Percentiles rank a stretch among this genome's conserved stretches.
These are phyloP conservation scores for Protomyctophum bolini DNA, from an alignment of 2,113 vertebrate species.

Conservation along the genomic window DNA sequence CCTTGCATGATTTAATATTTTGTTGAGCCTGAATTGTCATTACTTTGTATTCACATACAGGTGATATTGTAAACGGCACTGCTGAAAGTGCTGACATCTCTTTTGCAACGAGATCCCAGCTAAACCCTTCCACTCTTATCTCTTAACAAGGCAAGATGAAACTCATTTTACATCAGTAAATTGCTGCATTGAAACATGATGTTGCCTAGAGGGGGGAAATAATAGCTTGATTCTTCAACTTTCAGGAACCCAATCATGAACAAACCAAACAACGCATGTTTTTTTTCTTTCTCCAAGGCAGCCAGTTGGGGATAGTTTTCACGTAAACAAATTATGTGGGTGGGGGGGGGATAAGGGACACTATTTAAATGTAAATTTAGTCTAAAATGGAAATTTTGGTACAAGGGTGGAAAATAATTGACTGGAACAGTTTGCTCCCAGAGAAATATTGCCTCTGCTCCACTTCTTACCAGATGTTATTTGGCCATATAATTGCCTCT, in stretches of 20 bases:
- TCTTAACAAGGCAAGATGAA: too few relatives aligned
- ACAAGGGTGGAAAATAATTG: slow-evolving; percentile 42
- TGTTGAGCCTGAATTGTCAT: too few relatives aligned
- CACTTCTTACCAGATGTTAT: slow-evolving; percentile 26
- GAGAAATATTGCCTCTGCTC: slow-evolving; percentile 6
- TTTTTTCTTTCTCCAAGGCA: background rate
- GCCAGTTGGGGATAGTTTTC: slow-evolving; percentile 4
- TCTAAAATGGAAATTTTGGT: slow-evolving; percentile 34
- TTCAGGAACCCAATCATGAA: too few relatives aligned
- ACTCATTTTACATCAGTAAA: background rate
- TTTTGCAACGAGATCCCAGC: too few relatives aligned
- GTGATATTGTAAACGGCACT: too few relatives aligned
- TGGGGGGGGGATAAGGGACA: slow-evolving; percentile 27
- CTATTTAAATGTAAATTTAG: slow-evolving; percentile 56
- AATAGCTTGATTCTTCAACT: too few relatives aligned
- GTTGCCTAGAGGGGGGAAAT: background rate
- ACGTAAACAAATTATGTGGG: slow-evolving; percentile 18
- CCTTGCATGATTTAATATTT: too few relatives aligned
- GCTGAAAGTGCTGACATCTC: too few relatives aligned
- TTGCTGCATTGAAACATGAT: slow-evolving; percentile 7
- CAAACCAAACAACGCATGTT: background rate
- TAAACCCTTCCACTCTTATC: too few relatives aligned
- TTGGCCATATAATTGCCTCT: slow-evolving; percentile 43
- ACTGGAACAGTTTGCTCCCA: slow-evolving; percentile 14
- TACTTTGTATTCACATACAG: too few relatives aligned